Evolutionary conservation across 2,888 invertebrate genomes (phyloP).

Genomic region (Ichneumoninae sp.): DNA sequence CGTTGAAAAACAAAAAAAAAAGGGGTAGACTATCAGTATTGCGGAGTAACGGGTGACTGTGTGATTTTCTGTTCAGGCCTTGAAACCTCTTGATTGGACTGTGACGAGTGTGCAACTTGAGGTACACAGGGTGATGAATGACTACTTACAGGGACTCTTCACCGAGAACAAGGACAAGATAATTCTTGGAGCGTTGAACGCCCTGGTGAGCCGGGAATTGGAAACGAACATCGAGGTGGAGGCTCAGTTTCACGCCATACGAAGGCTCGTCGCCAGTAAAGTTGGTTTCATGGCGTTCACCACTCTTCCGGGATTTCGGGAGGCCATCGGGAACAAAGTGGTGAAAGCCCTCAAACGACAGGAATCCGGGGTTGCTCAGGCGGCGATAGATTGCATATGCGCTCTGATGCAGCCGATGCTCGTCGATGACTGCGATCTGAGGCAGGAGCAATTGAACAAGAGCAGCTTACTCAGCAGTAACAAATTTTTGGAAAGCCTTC

Average conservation of each 20-base stretch:
- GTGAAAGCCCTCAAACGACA: conserved; percentile 95
- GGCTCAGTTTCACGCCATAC: conserved; percentile 97
- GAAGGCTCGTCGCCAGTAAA: conserved; percentile 98
- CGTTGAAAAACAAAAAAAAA: background rate
- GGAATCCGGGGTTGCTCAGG: conserved; percentile 96
- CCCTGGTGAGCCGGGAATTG: conserved; percentile 91
- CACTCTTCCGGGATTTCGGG: conserved; percentile 94
- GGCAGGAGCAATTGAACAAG: conserved; percentile 99
- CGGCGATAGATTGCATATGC: conserved; percentile 98
- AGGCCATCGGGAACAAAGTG: conserved; percentile 96
- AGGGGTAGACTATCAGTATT: background rate
- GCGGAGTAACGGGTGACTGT: conserved; percentile 24
- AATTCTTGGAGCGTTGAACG: conserved; percentile 95
- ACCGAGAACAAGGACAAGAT: conserved; percentile 99
- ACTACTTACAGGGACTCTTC: conserved; percentile 93
- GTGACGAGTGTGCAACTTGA: conserved; percentile 79
- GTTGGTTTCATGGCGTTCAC: conserved; percentile 99
- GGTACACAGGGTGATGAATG: conserved; percentile 77
- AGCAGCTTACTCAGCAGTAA: conserved; percentile 96
- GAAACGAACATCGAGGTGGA: conserved; percentile 91
- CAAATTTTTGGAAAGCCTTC: conserved; percentile 95
- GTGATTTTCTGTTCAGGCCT: conserved; percentile 78
- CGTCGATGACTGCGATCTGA: conserved; percentile 96
- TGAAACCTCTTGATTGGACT: conserved; percentile 82
- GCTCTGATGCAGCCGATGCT: conserved; percentile 99